phyloP scores from a whole-genome alignment of 1,140 invertebrate species.

The Plutomurus gul region DNA sequence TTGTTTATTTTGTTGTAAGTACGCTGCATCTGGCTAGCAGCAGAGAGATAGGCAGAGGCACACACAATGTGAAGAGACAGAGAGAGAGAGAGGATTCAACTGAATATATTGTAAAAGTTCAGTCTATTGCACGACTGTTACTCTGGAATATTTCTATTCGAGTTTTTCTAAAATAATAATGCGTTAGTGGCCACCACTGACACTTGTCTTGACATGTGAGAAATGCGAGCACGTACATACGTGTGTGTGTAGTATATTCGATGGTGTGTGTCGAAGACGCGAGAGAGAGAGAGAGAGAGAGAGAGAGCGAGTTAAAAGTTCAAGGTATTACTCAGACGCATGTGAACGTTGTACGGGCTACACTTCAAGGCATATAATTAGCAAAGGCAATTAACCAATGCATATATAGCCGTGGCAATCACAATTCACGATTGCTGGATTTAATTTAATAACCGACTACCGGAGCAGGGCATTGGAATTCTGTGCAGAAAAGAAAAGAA shows the following conservation, averaged over 20 bases:
- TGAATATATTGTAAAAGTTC: constrained; percentile 7
- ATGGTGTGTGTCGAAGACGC: not conserved
- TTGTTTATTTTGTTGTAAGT: not conserved
- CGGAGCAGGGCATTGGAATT: not conserved
- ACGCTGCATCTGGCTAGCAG: not conserved
- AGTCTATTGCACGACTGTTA: not conserved
- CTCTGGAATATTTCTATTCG: not conserved
- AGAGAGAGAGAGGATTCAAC: too few species aligned
- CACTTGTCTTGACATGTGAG: constrained; percentile 4
- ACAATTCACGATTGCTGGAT: not conserved
- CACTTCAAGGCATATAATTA: not conserved
- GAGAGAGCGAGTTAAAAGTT: not conserved
- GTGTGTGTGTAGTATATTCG: too few species aligned
- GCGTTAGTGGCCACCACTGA: not conserved
- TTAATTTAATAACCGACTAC: not conserved
- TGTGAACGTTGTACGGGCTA: not conserved
- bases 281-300: not conserved
- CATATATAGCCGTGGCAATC: not conserved
- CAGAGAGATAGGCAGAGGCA: too few species aligned
- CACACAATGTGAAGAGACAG: too few species aligned
- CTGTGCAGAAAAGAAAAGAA: too few species aligned
- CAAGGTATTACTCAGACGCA: not conserved
- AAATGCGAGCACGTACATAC: not conserved
- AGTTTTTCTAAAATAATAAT: not conserved
- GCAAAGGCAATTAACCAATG: not conserved